phyloP scores from a whole-genome alignment of 2,888 invertebrate genomes.

The Apantesis nais region DNA sequence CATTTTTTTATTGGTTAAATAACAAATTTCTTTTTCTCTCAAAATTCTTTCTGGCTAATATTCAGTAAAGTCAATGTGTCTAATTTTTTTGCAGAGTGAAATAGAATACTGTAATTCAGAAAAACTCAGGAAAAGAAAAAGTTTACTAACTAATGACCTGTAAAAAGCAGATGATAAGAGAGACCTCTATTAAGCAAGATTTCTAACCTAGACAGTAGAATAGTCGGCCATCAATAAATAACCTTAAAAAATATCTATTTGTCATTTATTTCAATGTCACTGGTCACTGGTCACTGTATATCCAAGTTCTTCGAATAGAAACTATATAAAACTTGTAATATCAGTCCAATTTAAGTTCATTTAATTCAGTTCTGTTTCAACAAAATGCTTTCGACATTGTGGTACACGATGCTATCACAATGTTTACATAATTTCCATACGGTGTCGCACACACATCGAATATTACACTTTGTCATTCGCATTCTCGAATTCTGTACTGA shows the following conservation, averaged over 20 bases:
- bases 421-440: background rate
- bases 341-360: background rate
- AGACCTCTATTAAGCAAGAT: background rate
- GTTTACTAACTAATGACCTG: too few relatives aligned
- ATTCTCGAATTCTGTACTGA: background rate
- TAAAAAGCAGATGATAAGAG: too few relatives aligned
- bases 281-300: background rate
- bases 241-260: background rate
- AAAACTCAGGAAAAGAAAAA: too few relatives aligned
- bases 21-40: too few relatives aligned
- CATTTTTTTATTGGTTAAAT: too few relatives aligned
- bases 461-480: background rate
- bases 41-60: too few relatives aligned
- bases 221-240: background rate
- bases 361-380: background rate
- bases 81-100: too few relatives aligned
- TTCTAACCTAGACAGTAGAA: background rate
- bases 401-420: background rate
- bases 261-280: background rate
- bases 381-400: background rate
- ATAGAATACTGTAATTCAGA: too few relatives aligned
- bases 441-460: background rate
- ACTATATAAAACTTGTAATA: background rate
- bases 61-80: too few relatives aligned
- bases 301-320: background rate